Evolutionary conservation across 2,113 vertebrate species (phyloP), one percentile per base, ranked within the genome.

Genomic region (Calyptommatus sinebrachiatus): DNA sequence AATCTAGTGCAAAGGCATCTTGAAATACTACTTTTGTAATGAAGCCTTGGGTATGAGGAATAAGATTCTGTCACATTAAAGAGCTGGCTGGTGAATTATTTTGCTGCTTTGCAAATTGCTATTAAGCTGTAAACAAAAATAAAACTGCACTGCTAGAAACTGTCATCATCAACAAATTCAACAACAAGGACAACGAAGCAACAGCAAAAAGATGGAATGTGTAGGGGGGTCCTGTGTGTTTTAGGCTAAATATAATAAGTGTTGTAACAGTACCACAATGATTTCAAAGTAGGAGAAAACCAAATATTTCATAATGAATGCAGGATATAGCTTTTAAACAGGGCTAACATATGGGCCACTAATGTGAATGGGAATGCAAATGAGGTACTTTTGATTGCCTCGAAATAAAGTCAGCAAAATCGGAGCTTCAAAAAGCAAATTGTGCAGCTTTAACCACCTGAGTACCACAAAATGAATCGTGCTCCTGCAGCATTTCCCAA

Each of bases 261-360:
- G 84, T 90, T 88, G 86, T 88, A 88, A 93, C 92, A 91, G 90
- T 91, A 91, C 92, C 85, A 82, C 89, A 86, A 92, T 93, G 90
- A 94, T 92, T 93, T 93, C 91, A 91, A 92, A 94, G 92, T 80
- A 83, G 90, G 90, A 91, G 85, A 78, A 88, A 95, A 91, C 93
- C 91, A 94, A 95, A 88, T 90, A 92, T 93, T 92, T 92, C 90
- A 92, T 95, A 94, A 95, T 94, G 93, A 95, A 95, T 95, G 91
- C 93, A 93, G 93, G 92, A 91, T 95, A 95, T 93, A 94, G 93
- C 90, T 94, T 93, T 95, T 93, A 94, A 95, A 95, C 94, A 94
- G 94, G 95, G 92, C 90, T 95, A 94, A 95, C 94, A 96, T 96
- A 95, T 96, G 94, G 94, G 92, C 93, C 91, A 94, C 94, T 95